Conservation (phyloP, 2,113 vertebrate species). For the Equus przewalskii region DNA sequence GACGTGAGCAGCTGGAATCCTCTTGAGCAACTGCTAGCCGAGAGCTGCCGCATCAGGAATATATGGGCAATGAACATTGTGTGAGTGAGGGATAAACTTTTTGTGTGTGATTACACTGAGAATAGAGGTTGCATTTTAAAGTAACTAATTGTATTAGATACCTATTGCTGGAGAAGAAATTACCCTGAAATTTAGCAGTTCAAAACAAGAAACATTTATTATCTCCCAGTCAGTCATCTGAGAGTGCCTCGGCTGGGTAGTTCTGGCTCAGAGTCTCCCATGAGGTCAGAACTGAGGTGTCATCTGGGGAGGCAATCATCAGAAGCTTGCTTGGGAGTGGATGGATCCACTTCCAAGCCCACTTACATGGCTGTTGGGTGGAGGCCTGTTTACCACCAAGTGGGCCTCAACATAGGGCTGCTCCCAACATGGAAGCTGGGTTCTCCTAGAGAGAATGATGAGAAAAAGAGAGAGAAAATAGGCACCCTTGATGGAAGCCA, state of each 20-base stretch:
- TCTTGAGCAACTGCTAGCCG: not conserved
- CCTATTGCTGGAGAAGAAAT: not conserved
- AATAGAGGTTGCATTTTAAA: not conserved
- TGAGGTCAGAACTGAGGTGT: not conserved
- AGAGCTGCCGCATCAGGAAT: not conserved
- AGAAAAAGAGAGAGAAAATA: not conserved
- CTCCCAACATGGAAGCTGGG: not conserved
- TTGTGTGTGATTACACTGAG: not conserved
- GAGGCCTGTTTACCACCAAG: not conserved
- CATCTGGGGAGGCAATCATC: not conserved
- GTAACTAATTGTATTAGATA: not conserved
- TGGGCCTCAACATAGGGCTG: not conserved
- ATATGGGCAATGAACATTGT: too few relatives aligned
- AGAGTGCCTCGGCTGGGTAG: not conserved
- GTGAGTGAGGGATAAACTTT: not conserved
- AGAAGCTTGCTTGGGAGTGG: not conserved
- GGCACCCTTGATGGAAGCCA: not conserved
- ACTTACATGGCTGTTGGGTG: not conserved
- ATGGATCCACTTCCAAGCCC: not conserved
- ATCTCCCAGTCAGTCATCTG: not conserved
- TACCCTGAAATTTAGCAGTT: not conserved
- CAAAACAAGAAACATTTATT: not conserved
- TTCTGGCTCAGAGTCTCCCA: not conserved
- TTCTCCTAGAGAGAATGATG: not conserved
- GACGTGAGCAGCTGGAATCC: not conserved